phyloP scores from a whole-genome alignment of 2,113 vertebrate species.

The Garra rufa region DNA sequence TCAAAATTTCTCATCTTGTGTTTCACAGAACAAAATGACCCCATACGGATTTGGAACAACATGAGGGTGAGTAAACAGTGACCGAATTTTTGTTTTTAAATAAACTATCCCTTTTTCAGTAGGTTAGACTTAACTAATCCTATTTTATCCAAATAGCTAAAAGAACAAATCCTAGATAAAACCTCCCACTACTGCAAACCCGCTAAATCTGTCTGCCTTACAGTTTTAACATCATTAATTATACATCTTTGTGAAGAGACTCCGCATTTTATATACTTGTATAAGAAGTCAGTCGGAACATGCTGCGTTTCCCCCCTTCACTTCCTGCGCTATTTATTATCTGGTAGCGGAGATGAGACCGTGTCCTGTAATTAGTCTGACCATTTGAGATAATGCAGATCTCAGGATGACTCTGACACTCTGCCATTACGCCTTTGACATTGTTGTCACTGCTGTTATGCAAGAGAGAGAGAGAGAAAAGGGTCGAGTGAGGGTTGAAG shows the following conservation, averaged over 20 bases:
- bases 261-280: neutral
- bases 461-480: neutral
- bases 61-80: slow-evolving; percentile 28
- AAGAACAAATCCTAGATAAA: slow-evolving; percentile 38
- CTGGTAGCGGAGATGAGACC: slow-evolving; percentile 2
- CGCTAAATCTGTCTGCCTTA: neutral
- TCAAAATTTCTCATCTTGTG: too few species aligned
- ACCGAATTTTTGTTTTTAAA: neutral
- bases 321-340: slow-evolving; percentile 40
- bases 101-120: neutral
- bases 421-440: slow-evolving; percentile 52
- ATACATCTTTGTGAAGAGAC: slow-evolving; percentile 30
- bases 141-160: neutral
- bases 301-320: neutral
- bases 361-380: slow-evolving; percentile 54
- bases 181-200: slow-evolving; percentile 9
- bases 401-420: slow-evolving; percentile 38
- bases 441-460: slow-evolving; percentile 24
- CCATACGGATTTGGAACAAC: neutral
- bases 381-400: slow-evolving; percentile 38
- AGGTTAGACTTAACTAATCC: neutral
- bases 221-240: slow-evolving; percentile 38
- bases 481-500: neutral
- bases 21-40: neutral
- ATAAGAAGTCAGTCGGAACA: neutral